These are phyloP conservation scores for Lepus americanus DNA, from an alignment of 2,113 vertebrate species.

Conservation along the genomic window DNA sequence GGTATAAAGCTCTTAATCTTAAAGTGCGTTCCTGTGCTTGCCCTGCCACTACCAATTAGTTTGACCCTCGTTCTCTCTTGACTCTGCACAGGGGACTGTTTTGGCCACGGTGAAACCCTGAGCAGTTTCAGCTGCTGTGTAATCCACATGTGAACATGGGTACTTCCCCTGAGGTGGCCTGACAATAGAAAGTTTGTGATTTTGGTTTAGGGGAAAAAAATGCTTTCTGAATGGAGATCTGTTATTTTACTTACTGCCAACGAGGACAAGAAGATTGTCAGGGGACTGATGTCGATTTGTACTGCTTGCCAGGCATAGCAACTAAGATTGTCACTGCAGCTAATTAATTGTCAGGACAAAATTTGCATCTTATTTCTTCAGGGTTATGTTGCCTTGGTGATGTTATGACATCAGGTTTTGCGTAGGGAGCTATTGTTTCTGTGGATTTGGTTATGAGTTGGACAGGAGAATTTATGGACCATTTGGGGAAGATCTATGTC, in stretches of 20 bases:
- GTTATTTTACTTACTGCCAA: slow-evolving; percentile 45
- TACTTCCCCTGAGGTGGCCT: not conserved
- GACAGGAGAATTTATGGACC: not conserved
- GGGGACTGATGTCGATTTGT: slow-evolving; percentile 21
- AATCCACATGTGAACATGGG: not conserved
- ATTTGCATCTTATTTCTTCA: slow-evolving; percentile 59
- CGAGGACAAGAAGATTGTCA: slow-evolving; percentile 20
- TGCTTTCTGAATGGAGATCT: slow-evolving; percentile 12
- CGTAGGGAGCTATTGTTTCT: slow-evolving; percentile 25
- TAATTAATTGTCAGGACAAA: slow-evolving; percentile 74
- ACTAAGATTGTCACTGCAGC: slow-evolving; percentile 31
- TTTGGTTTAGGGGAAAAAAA: slow-evolving; percentile 36
- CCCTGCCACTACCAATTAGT: not conserved
- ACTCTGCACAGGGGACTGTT: not conserved
- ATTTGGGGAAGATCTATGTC: not conserved
- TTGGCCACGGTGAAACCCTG: not conserved
- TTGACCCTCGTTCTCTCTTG: not conserved
- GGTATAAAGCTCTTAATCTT: not conserved
- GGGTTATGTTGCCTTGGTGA: slow-evolving; percentile 68
- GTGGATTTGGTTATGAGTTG: not conserved
- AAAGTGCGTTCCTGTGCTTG: not conserved
- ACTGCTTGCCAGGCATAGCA: slow-evolving; percentile 47
- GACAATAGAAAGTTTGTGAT: slow-evolving; percentile 23
- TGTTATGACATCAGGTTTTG: slow-evolving; percentile 42
- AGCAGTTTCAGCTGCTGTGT: not conserved